These are phyloP conservation scores for Ciconia boyciana DNA, from an alignment of 2,113 vertebrate species.

Conservation along the genomic window DNA sequence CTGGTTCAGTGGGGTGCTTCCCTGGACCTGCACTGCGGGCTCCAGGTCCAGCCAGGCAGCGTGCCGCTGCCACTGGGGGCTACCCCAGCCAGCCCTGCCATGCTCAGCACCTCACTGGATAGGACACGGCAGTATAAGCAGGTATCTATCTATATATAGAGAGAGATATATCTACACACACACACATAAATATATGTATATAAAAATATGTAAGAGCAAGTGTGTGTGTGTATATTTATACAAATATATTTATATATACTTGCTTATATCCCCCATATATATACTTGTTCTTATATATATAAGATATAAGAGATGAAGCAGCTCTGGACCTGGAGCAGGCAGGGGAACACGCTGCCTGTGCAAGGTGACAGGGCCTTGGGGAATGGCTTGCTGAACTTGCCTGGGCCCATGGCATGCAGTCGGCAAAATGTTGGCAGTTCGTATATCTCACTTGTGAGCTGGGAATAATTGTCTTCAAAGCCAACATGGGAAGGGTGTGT, in stretches of 20 bases:
- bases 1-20: neutral
- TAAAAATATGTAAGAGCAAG: neutral
- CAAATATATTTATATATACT: neutral
- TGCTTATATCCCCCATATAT: neutral
- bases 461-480: neutral
- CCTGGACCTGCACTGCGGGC: rapidly evolving
- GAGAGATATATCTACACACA: no score
- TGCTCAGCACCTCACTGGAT: neutral
- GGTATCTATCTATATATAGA: rapidly evolving
- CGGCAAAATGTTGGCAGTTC: neutral
- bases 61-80: no score
- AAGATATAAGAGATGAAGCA: neutral
- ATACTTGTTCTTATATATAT: neutral
- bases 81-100: neutral
- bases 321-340: neutral
- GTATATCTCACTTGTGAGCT: neutral
- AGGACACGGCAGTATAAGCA: neutral
- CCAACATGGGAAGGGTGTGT: neutral
- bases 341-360: neutral
- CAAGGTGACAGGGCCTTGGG: rapidly evolving
- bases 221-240: neutral
- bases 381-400: neutral
- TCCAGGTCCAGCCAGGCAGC: neutral
- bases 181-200: neutral
- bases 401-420: rapidly evolving